Evolutionary conservation across 2,113 vertebrate genomes (phyloP).

Genomic region (Otocyon megalotis): DNA sequence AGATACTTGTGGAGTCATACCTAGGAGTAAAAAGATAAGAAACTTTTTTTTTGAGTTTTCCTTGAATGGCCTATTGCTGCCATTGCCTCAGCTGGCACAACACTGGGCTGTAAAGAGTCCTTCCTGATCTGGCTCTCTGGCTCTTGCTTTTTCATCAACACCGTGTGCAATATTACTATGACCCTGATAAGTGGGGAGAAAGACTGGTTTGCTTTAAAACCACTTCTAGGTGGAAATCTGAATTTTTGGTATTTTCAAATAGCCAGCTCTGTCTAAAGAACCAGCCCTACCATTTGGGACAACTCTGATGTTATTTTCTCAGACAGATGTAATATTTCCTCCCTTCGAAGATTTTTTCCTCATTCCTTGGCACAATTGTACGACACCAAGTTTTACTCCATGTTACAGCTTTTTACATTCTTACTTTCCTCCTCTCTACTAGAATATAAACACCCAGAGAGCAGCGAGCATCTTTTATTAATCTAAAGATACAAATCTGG

Average conservation of each 20-base stretch:
- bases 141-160: background rate
- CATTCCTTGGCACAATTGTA: background rate
- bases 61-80: background rate
- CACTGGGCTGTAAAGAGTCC: rapidly evolving
- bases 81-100: background rate
- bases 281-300: background rate
- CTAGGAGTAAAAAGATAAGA: background rate
- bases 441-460: background rate
- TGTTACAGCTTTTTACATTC: background rate
- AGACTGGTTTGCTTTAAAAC: slow-evolving; percentile 37
- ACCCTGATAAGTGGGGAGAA: background rate
- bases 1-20: background rate
- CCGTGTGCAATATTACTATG: background rate
- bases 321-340: background rate
- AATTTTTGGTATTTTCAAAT: background rate
- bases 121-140: background rate
- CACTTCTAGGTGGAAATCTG: background rate
- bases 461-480: background rate
- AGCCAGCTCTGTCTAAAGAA: background rate
- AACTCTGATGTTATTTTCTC: background rate
- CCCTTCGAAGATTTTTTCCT: background rate
- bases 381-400: background rate
- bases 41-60: background rate
- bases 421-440: background rate
- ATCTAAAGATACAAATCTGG: background rate